Percentiles rank a stretch among this genome's conserved stretches.
These are phyloP conservation scores for Alviniconcha strummeri DNA, from an alignment of 2,888 invertebrate species.

Conservation along the genomic window DNA sequence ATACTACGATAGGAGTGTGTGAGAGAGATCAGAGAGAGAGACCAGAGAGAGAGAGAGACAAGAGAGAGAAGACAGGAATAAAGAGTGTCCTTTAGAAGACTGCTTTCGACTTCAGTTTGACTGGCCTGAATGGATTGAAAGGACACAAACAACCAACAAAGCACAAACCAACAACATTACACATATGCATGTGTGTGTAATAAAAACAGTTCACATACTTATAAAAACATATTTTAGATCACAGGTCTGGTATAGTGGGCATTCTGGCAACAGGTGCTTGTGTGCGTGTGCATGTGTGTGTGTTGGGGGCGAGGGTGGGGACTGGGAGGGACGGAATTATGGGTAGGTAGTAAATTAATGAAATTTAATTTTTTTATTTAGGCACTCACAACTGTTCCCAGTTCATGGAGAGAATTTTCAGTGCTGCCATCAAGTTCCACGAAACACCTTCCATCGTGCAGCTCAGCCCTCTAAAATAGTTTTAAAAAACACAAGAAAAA, in stretches of 20 bases:
- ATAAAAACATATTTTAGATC: not conserved
- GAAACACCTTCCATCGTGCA: constrained; percentile 37
- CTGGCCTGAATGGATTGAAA: no score
- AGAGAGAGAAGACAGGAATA: no score
- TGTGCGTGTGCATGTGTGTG: not conserved
- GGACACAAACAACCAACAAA: not conserved
- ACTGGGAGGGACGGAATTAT: not conserved
- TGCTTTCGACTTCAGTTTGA: no score
- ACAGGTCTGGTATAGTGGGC: not conserved
- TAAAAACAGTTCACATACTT: not conserved
- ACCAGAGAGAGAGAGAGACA: no score
- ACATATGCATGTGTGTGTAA: not conserved
- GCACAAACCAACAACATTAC: not conserved
- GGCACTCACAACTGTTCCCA: constrained; percentile 37
- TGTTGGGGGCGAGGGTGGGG: no score
- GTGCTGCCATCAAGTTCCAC: constrained; percentile 36
- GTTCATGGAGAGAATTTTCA: constrained; percentile 34
- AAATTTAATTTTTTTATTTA: not conserved
- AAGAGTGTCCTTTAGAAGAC: no score
- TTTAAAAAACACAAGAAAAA: not conserved
- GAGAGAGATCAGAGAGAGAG: no score
- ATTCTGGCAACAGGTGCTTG: no score
- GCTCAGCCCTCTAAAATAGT: constrained; percentile 28
- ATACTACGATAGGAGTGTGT: no score
- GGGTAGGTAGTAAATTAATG: not conserved